Conservation (phyloP, 1,140 invertebrate genomes). For the Pseudomyrmex sp. region DNA sequence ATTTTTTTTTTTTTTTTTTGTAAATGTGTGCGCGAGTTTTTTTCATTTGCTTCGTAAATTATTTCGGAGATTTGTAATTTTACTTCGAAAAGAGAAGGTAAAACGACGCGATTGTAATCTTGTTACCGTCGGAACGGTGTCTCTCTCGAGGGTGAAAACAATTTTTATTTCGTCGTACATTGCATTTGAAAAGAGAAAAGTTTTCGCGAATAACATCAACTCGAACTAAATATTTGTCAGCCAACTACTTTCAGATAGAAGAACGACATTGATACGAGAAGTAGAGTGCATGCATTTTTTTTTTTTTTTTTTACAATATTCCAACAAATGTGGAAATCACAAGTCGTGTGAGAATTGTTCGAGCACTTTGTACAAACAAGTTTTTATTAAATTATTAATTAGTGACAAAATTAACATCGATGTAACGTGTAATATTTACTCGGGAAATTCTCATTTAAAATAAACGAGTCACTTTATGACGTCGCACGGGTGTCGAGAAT, state of each 20-base stretch:
- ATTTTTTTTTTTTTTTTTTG: not conserved
- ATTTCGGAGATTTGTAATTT: conserved; percentile 8
- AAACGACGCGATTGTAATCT: not conserved
- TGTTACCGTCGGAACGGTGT: not conserved
- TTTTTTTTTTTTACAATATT: conserved; percentile 5
- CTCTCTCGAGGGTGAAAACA: conserved; percentile 29
- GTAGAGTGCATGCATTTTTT: conserved; percentile 42
- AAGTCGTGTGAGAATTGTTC: not conserved
- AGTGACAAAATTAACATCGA: no score
- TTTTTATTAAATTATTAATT: no score
- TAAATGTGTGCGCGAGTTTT: not conserved
- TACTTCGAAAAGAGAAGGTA: not conserved
- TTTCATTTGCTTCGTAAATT: not conserved
- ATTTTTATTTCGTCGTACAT: conserved; percentile 6
- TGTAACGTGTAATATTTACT: not conserved
- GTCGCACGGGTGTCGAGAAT: no score
- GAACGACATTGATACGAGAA: conserved; percentile 35
- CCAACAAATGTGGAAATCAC: conserved; percentile 41
- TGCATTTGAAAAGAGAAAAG: conserved; percentile 3
- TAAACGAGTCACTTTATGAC: not conserved
- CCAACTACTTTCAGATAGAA: conserved; percentile 9
- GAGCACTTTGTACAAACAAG: not conserved
- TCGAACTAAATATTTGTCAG: no score
- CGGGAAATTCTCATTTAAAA: not conserved
- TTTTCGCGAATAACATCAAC: conserved; percentile 13